Base-by-base conservation (phyloP, 2,113 vertebrate genomes). In the Trogon melanurus region DNA sequence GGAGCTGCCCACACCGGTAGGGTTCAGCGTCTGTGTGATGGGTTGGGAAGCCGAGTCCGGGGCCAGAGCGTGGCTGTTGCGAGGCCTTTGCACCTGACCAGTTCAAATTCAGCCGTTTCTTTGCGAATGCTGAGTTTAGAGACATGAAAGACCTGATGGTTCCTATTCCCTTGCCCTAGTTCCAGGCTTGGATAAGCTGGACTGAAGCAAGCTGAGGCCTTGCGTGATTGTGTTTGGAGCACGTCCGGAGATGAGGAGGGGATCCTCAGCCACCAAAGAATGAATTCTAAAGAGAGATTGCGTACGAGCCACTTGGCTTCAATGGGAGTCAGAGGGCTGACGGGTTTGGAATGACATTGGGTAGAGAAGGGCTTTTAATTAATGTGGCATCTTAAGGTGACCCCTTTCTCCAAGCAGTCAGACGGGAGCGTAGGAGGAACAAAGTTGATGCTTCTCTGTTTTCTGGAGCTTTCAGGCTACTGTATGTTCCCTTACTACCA, bases 1-100 rank as follows among this genome's bases (percentile, higher is more conserved):
- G 81, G 98, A 98, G 41, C 91, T 91, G 4, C 97, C 97, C 16
- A 45, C 93, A 1, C 80, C 41, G 95, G 98, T 98, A 94, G 4
- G 47, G 45, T 51, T 9, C 30, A n/a, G 30, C 18, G 4, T 10
- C 19, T 14, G 1, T 23, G 1, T 0, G 48, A 4, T 6, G 69
- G 34, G 34, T 10, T 64, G 81, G 38, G 85, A 53, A 58, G 50
- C 13, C 20, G 53, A 22, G n/a, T 5, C 1, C 8, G 36, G 76
- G 48, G 9, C 16, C 41, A 34, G 47, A 14, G 17, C 4, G 21
- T 25, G 74, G 62, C 66, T 54, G 27, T 26, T 26, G 11, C 0
- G 6, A 82, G 32, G n/a, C n/a, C 47, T 48, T 51, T 30, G 27
- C 9, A 34, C 51, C 11, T 23, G 41, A 60, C 15, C 34, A 29